A percentile compares a stretch with the other conserved stretches of the same genome.
phyloP scores from a whole-genome alignment of 2,888 invertebrate species.

The Allacma fusca region DNA sequence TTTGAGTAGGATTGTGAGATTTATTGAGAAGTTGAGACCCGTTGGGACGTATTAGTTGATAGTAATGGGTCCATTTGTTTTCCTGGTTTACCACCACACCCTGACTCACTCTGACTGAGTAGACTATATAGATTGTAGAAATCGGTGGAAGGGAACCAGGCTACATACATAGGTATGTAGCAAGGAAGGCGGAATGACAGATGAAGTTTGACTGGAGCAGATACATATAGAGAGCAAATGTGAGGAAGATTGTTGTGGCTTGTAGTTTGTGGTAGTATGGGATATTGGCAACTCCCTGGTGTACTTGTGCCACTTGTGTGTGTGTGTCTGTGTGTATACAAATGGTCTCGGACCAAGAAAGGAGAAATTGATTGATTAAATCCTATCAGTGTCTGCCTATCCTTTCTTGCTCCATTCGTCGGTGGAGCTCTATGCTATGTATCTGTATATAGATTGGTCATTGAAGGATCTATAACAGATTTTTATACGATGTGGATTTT shows the following conservation, averaged over 20 bases:
- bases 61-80: slow-evolving; percentile 59
- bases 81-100: slow-evolving; percentile 56
- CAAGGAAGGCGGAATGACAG: slow-evolving; percentile 35
- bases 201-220: slow-evolving; percentile 30
- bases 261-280: background rate
- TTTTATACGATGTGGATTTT: too few species aligned
- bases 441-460: too few species aligned
- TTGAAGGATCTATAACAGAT: too few species aligned
- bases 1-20: slow-evolving; percentile 42
- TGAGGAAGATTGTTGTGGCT: slow-evolving; percentile 1
- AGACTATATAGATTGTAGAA: background rate
- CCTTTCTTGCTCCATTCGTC: background rate
- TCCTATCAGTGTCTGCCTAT: slow-evolving; percentile 17
- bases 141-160: too few species aligned
- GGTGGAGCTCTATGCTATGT: too few species aligned
- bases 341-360: slow-evolving; percentile 40
- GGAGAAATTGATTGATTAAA: slow-evolving; percentile 43
- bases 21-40: slow-evolving; percentile 41
- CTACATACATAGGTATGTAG: background rate
- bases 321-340: slow-evolving; percentile 19
- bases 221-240: slow-evolving; percentile 31
- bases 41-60: slow-evolving; percentile 51
- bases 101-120: slow-evolving; percentile 17
- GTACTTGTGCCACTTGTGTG: slow-evolving; percentile 7
- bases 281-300: slow-evolving; percentile 40